Conservation (phyloP, 2,888 invertebrate species). For the Hanleya hanleyi region DNA sequence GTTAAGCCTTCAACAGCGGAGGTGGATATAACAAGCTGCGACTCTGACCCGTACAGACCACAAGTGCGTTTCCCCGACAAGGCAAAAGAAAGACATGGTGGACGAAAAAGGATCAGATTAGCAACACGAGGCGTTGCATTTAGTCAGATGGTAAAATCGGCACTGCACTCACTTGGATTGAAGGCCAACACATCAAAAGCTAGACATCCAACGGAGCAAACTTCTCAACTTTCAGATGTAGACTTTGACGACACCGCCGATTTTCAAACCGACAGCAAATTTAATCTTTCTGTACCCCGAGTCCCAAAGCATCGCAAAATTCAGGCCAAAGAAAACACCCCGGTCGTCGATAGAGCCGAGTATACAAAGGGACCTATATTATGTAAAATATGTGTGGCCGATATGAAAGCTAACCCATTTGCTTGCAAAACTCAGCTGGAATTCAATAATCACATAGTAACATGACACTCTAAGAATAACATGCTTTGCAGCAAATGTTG, state of each 20-base stretch:
- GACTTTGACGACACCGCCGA: not conserved
- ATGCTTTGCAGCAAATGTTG: not conserved
- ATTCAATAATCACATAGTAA: not conserved
- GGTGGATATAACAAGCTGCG: not conserved
- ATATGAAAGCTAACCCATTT: not conserved
- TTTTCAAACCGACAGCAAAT: too few species aligned
- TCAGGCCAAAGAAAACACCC: too few species aligned
- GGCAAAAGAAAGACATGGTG: not conserved
- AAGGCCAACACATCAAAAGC: not conserved
- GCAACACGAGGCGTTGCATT: not conserved
- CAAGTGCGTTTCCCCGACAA: not conserved
- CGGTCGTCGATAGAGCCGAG: too few species aligned
- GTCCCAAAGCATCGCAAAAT: too few species aligned
- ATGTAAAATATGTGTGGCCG: not conserved
- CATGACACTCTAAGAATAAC: not conserved
- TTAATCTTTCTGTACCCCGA: too few species aligned
- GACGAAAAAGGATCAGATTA: not conserved
- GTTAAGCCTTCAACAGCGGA: not conserved
- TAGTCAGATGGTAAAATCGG: not conserved
- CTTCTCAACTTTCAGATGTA: not conserved
- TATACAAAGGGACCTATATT: too few species aligned
- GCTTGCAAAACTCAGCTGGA: not conserved
- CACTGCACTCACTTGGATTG: not conserved
- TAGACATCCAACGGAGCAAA: not conserved
- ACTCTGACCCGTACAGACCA: not conserved